phyloP scores from a whole-genome alignment of 1,140 invertebrate species.

The Dendrolimus kikuchii region DNA sequence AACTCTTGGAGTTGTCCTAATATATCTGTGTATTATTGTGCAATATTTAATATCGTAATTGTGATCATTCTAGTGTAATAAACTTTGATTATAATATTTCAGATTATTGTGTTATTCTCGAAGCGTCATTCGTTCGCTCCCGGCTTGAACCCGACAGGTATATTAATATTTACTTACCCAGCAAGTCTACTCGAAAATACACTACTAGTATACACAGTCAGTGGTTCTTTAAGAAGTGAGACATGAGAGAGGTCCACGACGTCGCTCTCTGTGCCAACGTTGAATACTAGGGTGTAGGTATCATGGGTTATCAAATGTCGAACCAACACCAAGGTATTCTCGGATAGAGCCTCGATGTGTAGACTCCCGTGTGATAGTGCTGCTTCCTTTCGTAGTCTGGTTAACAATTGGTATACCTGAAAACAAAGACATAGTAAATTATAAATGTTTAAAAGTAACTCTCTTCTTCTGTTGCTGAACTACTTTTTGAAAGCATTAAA shows the following conservation, averaged over 20 bases:
- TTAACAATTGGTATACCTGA: slow-evolving; percentile 48
- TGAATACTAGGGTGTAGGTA: slow-evolving; percentile 52
- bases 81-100: too few species aligned
- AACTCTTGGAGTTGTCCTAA: too few species aligned
- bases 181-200: slow-evolving; percentile 34
- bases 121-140: too few species aligned
- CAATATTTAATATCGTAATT: too few species aligned
- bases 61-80: too few species aligned
- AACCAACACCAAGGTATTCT: slow-evolving; percentile 36
- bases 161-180: slow-evolving; percentile 35
- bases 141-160: too few species aligned
- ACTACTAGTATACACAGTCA: slow-evolving; percentile 48
- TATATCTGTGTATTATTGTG: too few species aligned
- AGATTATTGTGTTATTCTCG: too few species aligned
- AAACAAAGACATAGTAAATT: too few species aligned
- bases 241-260: slow-evolving; percentile 32
- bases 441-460: too few species aligned
- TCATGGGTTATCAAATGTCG: slow-evolving; percentile 38
- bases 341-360: slow-evolving; percentile 44
- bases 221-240: slow-evolving; percentile 30
- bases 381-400: slow-evolving; percentile 35
- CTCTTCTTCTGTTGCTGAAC: too few species aligned
- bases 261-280: slow-evolving; percentile 41
- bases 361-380: slow-evolving; percentile 52
- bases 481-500: too few species aligned